Evolutionary conservation across 1,140 invertebrate genomes (phyloP).

Genomic region (Schlechtendalia chinensis): DNA sequence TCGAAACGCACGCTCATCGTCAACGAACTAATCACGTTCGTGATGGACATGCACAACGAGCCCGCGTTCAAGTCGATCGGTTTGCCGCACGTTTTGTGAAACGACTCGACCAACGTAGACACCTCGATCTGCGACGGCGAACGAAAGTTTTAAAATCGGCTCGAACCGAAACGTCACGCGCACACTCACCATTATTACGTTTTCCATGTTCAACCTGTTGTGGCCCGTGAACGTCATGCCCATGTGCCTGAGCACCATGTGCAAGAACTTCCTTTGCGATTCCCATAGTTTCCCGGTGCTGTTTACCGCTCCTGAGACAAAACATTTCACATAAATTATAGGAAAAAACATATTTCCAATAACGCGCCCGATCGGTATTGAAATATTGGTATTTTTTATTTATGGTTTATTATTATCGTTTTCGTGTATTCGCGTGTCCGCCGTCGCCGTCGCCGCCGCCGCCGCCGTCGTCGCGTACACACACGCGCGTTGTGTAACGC

Average conservation of each 20-base stretch:
- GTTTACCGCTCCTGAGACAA: constrained; percentile 79
- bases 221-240: constrained; percentile 78
- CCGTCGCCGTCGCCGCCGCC: not conserved
- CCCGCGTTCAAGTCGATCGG: constrained; percentile 68
- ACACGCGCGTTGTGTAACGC: constrained; percentile 24
- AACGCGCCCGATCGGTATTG: constrained; percentile 20
- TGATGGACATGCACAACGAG: constrained; percentile 74
- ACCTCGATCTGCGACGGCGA: constrained; percentile 69
- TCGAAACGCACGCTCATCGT: constrained; percentile 85
- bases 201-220: constrained; percentile 79
- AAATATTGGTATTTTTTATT: constrained; percentile 3
- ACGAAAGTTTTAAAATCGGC: no score
- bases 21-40: constrained; percentile 88
- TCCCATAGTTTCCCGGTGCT: constrained; percentile 89
- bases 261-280: constrained; percentile 85
- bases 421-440: not conserved
- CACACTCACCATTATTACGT: constrained; percentile 76
- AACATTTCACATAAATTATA: no score
- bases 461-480: not conserved
- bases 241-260: constrained; percentile 82
- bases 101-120: constrained; percentile 66
- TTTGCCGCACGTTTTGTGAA: constrained; percentile 58
- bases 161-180: no score
- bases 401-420: constrained; percentile 21
- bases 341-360: constrained; percentile 39